Base-by-base conservation (phyloP, 1,140 invertebrate species). In the Drosophila nigrodunni region DNA sequence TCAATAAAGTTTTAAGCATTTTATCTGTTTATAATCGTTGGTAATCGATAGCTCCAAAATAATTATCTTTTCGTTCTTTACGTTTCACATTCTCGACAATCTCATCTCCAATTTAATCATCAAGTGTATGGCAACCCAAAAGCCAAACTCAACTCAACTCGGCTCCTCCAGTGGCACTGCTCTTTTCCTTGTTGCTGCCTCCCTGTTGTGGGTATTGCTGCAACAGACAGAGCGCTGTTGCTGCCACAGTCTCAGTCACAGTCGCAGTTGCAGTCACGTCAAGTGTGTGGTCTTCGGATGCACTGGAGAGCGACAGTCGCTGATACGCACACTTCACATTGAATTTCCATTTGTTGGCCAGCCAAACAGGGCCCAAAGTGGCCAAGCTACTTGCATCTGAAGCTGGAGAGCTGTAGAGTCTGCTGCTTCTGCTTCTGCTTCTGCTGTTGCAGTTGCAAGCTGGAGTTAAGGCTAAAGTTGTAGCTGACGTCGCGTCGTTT, bases 271-370 rank as follows among this genome's bases (percentile, higher is more conserved):
- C 39, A 47, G 64, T 35, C 37, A 71, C 74, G 58, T 85, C 77
- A 85, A 85, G 81, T 85, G 81, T 85, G 81, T 85, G 81, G 81
- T 85, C 81, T 80, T 68, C 74, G 83, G 85, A 82, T 88, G 83
- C 83, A 88, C 77, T 83, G 74, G 58, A 74, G 85, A 83, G 80
- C 85, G 83, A 87, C 83, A 87, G 80, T 87, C 83, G 85, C 85
- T 89, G 83, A 88, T 88, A 88, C 83, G 83, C 83, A 88, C 83
- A 88, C 83, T 88, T 87, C 83, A 87, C 83, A 83, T 87, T 88
- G 83, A 88, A 87, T 87, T 87, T 87, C 83, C 83, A 87, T 87
- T 87, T 83, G 83, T 55, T 83, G 81, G 46, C 10, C 62, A 41
- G 52, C 52, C 39, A 72, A 30, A 44, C 52, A 43, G 61, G 52